phyloP scores from a whole-genome alignment of 2,113 vertebrate species.

The Lepus americanus region DNA sequence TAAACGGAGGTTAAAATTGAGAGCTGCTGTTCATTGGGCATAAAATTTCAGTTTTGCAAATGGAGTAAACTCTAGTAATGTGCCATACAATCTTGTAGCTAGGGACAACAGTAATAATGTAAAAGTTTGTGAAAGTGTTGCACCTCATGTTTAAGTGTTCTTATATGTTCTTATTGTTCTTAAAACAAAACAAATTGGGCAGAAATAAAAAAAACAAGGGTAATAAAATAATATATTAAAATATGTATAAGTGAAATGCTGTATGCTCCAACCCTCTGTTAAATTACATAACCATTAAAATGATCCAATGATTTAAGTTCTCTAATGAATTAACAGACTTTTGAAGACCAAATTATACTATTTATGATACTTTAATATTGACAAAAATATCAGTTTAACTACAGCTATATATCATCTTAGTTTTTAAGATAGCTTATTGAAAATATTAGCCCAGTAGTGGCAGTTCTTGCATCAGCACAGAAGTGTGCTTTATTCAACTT shows the following conservation, averaged over 20 bases:
- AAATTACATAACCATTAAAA: not conserved
- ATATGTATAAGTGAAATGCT: not conserved
- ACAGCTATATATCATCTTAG: not conserved
- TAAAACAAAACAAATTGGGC: not conserved
- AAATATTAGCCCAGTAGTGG: not conserved
- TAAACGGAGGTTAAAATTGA: not conserved
- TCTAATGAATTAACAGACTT: not conserved
- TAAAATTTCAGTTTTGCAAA: not conserved
- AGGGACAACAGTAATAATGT: not conserved
- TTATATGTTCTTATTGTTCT: not conserved
- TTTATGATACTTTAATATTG: slow-evolving; percentile 34
- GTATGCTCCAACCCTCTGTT: not conserved
- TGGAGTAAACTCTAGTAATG: not conserved
- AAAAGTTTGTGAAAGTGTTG: not conserved
- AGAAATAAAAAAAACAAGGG: not conserved
- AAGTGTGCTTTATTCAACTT: not conserved
- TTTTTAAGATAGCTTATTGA: not conserved
- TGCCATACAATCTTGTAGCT: not conserved
- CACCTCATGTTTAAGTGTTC: not conserved
- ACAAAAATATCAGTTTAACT: slow-evolving; percentile 17
- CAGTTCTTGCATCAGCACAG: not conserved
- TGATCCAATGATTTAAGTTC: not conserved
- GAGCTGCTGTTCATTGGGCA: not conserved
- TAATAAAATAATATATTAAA: not conserved
- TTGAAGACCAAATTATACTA: not conserved